Evolutionary conservation across 2,797 vertebrate genomes (phyloP), one percentile per base, ranked within the genome.

Genomic region (Anisognathus igniventris): DNA sequence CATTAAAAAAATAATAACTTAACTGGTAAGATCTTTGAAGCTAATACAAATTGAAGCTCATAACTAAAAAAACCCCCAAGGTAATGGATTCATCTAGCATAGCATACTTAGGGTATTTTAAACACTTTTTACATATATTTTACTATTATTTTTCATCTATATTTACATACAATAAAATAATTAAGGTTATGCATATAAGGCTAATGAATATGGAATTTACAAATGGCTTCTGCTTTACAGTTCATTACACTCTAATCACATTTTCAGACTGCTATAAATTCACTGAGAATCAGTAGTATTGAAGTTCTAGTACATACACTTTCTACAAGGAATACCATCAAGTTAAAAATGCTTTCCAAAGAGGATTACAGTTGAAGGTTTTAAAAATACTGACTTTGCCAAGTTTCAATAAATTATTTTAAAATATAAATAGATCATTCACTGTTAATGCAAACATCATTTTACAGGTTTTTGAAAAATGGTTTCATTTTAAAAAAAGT

Each of bases 311-410:
- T 67, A 94, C 51, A 48, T 24, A 90, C 11, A 77, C 33, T 81
- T 91, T 75, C 89, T 91, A 95, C 73, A 96, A 95, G 10, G 4
- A 88, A 93, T 14, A 80, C 45, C 70, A 72, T 62, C 71, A 84
- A 79, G 85, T 70, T 95, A 92, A 94, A 96, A 94, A 94, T 9
- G 58, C 39, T 94, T 81, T 92, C 60, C 50, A 67, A 94, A 95
- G 76, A 78, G 60, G 61, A 85, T 58, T 88, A 87, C 72, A 92
- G 30, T 40, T 66, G 39, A 90, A 89, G 50, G 53, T 68, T 93
- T 91, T 72, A 95, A 94, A 96, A 96, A 96, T 92, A 96, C 79
- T 92, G 82, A 86, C 87, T 93, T 64, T 74, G 70, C 82, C 73
- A 80, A 90, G 66, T 79, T 92, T 83, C 73, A 96, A 88, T 93